Conservation (phyloP, 2,113 vertebrate species). For the Nannobrachium achirus region DNA sequence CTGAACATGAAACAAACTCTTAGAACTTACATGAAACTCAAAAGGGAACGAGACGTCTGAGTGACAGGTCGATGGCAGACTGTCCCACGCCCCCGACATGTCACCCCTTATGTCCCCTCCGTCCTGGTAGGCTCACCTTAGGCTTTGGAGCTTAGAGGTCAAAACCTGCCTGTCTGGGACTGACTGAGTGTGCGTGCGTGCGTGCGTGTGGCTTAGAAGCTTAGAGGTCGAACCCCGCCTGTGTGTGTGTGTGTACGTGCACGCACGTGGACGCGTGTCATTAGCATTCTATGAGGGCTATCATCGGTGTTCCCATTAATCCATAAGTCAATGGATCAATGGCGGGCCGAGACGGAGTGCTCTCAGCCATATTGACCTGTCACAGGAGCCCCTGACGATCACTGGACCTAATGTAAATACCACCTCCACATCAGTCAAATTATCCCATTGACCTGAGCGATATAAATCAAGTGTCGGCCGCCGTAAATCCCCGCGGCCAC, state of each 20-base stretch:
- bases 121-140: slow-evolving; percentile 36
- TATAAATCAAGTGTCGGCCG: not conserved
- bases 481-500: slow-evolving; percentile 14
- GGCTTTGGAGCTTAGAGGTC: not conserved
- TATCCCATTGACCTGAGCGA: slow-evolving; percentile 41
- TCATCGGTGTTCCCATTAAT: slow-evolving; percentile 67
- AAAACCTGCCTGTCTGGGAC: not conserved
- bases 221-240: slow-evolving; percentile 56
- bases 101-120: slow-evolving; percentile 36
- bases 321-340: slow-evolving; percentile 72
- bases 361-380: slow-evolving; percentile 73
- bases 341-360: slow-evolving; percentile 60
- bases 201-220: slow-evolving; percentile 8
- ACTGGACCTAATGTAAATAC: slow-evolving; percentile 63
- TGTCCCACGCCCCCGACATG: slow-evolving; percentile 34
- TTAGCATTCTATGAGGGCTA: slow-evolving; percentile 57
- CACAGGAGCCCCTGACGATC: slow-evolving; percentile 70
- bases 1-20: not conserved
- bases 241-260: slow-evolving; percentile 1
- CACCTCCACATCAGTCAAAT: slow-evolving; percentile 60
- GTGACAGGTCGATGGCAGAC: slow-evolving; percentile 63
- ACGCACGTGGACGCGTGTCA: slow-evolving; percentile 44
- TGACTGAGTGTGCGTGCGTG: not conserved
- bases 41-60: slow-evolving; percentile 39
- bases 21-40: too few relatives aligned